Evolutionary conservation across 2,797 vertebrate species (phyloP).

Genomic region (Megaceryle alcyon): DNA sequence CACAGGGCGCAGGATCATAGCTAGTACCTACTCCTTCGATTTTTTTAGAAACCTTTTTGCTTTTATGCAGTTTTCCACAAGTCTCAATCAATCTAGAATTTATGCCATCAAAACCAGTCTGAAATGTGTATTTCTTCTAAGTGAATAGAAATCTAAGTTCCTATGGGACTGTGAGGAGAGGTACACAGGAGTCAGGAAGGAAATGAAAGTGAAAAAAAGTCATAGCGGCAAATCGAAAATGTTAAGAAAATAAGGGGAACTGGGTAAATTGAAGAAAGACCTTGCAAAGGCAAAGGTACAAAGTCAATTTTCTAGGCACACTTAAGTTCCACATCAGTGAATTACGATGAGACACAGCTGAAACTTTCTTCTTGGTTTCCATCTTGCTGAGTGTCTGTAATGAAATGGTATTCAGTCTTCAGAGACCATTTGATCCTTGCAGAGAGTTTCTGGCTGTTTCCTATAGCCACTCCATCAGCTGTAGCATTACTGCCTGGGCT

Average conservation of each 20-base stretch:
- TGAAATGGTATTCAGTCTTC: background rate
- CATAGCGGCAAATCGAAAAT: background rate
- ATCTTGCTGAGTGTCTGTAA: background rate
- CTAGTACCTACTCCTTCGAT: background rate
- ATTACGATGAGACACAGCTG: background rate
- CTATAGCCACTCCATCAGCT: background rate
- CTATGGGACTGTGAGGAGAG: background rate
- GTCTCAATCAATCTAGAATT: background rate
- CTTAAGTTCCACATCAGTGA: slow-evolving; percentile 26
- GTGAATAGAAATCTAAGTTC: background rate
- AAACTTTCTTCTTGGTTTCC: slow-evolving; percentile 29
- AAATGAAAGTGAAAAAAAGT: background rate
- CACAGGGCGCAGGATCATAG: background rate
- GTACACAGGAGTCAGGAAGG: background rate
- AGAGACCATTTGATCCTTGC: background rate
- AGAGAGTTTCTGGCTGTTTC: background rate
- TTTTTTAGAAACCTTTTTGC: background rate
- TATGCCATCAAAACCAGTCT: background rate
- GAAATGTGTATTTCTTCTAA: slow-evolving; percentile 21
- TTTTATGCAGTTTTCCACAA: background rate
- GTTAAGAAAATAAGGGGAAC: background rate
- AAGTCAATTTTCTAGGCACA: slow-evolving; percentile 9
- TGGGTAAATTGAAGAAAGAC: background rate
- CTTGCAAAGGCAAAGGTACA: slow-evolving; percentile 2
- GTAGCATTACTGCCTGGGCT: background rate